A percentile compares a stretch with the other conserved stretches of the same genome.
phyloP scores from a whole-genome alignment of 2,113 vertebrate species.

The Vidua macroura region DNA sequence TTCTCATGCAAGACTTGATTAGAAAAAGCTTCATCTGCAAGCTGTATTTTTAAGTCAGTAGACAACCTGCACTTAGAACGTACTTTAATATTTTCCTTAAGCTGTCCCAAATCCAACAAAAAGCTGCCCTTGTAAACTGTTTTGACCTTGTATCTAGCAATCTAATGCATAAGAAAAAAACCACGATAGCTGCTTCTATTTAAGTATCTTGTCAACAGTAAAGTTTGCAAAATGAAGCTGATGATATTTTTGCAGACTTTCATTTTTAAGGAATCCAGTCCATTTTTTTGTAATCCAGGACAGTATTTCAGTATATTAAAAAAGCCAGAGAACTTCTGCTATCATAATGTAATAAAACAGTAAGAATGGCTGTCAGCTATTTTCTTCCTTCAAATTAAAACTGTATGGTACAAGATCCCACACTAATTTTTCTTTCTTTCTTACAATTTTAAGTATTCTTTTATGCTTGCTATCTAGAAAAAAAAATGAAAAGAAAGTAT shows the following conservation, averaged over 20 bases:
- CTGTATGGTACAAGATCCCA: neutral
- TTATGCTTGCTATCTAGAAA: neutral
- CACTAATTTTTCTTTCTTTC: neutral
- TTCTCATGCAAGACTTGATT: neutral
- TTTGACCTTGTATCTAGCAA: slow-evolving; percentile 9
- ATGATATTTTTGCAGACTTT: neutral
- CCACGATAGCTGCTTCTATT: neutral
- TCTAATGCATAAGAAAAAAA: neutral
- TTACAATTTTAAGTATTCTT: neutral
- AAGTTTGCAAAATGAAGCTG: neutral
- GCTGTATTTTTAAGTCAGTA: neutral
- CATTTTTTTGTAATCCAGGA: neutral
- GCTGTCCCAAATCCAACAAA: slow-evolving; percentile 8
- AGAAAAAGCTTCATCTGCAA: neutral
- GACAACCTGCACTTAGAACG: neutral
- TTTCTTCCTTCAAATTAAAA: neutral
- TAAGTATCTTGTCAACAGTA: neutral
- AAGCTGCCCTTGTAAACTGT: neutral
- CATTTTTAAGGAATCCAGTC: neutral
- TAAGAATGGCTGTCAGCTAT: neutral
- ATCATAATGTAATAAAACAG: neutral
- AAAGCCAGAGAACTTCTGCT: neutral
- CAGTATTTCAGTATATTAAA: neutral
- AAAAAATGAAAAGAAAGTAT: neutral
- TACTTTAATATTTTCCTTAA: neutral